A percentile compares a stretch with the other conserved stretches of the same genome.
Conservation (phyloP, 2,797 vertebrate species). For the Lepilemur septentrionalis region DNA sequence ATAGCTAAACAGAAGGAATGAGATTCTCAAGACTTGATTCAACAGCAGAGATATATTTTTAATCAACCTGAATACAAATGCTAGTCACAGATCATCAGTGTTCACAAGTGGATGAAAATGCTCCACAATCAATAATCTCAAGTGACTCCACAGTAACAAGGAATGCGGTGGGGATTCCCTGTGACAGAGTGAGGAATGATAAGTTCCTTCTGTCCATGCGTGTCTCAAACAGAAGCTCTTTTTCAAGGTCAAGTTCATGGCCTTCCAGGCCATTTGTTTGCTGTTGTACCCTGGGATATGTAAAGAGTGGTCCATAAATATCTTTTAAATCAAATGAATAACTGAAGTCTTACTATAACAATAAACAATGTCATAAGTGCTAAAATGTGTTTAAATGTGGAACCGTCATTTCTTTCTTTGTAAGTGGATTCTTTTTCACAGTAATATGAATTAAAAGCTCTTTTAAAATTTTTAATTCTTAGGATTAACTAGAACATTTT, state of each 20-base stretch:
- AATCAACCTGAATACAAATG: not conserved
- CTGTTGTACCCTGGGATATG: not conserved
- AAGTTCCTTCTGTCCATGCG: accelerated
- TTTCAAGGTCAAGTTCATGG: not conserved
- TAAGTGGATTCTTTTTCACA: not conserved
- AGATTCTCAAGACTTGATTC: not conserved
- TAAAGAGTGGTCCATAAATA: not conserved
- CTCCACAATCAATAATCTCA: not conserved
- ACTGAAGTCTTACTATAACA: not conserved
- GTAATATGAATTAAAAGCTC: not conserved
- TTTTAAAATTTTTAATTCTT: not conserved
- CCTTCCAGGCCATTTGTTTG: not conserved
- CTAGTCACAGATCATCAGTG: not conserved
- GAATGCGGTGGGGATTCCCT: not conserved
- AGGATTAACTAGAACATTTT: not conserved
- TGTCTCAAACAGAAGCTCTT: not conserved
- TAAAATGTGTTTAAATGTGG: not conserved
- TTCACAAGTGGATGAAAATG: not conserved
- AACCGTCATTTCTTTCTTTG: not conserved
- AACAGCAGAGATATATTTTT: not conserved
- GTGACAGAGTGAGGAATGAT: not conserved
- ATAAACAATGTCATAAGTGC: not conserved
- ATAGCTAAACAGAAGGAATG: not conserved
- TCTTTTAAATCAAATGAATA: not conserved
- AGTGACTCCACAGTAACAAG: not conserved